Conservation (phyloP, 2,113 vertebrate species). For the Himantopus leucocephalus region DNA sequence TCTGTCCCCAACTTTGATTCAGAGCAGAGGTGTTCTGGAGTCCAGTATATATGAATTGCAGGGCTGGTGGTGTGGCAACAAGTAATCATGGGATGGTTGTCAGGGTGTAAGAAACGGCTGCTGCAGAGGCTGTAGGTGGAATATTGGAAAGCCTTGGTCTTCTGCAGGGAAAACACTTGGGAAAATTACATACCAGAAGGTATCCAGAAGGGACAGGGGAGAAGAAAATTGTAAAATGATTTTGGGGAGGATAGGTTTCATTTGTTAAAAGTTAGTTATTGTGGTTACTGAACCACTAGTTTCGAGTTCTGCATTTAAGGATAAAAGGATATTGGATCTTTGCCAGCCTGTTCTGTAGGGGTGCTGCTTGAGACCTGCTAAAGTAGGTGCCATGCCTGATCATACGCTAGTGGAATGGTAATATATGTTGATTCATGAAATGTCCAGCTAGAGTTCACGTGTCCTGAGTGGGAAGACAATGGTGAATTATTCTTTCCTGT, state of each 20-base stretch:
- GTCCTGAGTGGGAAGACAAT: neutral
- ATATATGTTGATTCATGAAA: neutral
- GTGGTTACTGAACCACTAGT: neutral
- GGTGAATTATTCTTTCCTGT: neutral
- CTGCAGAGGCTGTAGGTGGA: neutral
- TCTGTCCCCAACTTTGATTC: neutral
- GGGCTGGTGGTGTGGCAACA: neutral
- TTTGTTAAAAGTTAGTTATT: neutral
- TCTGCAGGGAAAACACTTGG: neutral
- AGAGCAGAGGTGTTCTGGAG: neutral
- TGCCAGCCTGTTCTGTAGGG: neutral
- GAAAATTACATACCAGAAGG: neutral
- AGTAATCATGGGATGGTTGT: neutral
- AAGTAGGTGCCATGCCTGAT: neutral
- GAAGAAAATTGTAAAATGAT: neutral
- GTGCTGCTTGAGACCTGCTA: neutral
- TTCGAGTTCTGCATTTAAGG: neutral
- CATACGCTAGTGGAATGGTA: neutral
- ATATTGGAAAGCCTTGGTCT: neutral
- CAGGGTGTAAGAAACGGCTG: neutral
- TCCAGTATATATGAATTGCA: neutral
- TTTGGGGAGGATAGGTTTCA: neutral
- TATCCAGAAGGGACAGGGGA: neutral
- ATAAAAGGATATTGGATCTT: neutral
- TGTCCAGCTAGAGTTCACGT: neutral